Evolutionary conservation across 2,797 vertebrate species (phyloP).

Genomic region (Syngnathus rostellatus): DNA sequence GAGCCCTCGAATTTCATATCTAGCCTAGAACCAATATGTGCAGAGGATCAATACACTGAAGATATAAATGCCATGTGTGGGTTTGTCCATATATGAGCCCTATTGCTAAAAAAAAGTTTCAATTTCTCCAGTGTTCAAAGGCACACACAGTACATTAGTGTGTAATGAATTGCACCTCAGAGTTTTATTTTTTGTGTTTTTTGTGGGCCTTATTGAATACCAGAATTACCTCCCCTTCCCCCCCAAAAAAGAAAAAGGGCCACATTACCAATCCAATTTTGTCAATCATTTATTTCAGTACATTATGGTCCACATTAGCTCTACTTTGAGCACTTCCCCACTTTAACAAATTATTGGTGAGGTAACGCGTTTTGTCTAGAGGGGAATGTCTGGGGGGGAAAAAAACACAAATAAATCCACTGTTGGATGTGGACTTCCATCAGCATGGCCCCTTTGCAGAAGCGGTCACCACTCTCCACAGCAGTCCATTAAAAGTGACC

Average conservation of each 20-base stretch:
- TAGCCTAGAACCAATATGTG: background rate
- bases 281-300: no score
- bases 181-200: background rate
- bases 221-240: no score
- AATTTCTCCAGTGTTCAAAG: background rate
- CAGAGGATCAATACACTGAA: background rate
- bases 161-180: background rate
- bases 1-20: no score
- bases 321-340: background rate
- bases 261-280: background rate
- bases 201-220: no score
- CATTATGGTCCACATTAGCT: background rate
- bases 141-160: background rate
- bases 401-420: background rate
- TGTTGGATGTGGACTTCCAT: slow-evolving; percentile 1
- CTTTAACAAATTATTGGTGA: background rate
- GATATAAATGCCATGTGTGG: background rate
- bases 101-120: background rate
- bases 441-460: background rate
- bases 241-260: no score
- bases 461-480: background rate
- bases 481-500: slow-evolving; percentile 9
- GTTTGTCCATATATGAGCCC: background rate
- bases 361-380: background rate
- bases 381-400: background rate